phyloP scores from a whole-genome alignment of 1,140 invertebrate genomes.

The Drosophila gunungcola region DNA sequence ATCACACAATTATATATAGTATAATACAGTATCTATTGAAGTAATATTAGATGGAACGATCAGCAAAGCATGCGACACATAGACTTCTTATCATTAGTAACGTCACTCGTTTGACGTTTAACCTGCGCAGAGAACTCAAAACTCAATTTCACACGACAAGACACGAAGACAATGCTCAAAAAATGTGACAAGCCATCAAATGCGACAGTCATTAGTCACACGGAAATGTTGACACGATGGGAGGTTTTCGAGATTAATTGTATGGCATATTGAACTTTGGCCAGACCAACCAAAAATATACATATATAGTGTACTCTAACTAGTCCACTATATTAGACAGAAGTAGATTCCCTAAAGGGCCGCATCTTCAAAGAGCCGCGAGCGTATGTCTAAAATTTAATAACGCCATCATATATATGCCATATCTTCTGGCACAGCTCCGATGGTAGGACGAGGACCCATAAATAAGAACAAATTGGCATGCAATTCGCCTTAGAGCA shows the following conservation, averaged over 20 bases:
- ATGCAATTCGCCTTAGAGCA: slow-evolving; percentile 69
- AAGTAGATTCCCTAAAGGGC: slow-evolving; percentile 6
- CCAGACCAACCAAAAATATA: slow-evolving; percentile 1
- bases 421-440: slow-evolving; percentile 2
- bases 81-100: slow-evolving; percentile 68
- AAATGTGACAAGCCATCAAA: slow-evolving; percentile 63
- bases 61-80: slow-evolving; percentile 40
- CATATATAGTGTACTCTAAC: background rate
- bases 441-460: slow-evolving; percentile 13
- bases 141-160: slow-evolving; percentile 59
- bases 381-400: slow-evolving; percentile 57
- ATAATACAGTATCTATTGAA: background rate
- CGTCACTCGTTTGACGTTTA: slow-evolving; percentile 53
- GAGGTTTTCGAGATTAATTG: slow-evolving; percentile 57
- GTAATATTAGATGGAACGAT: slow-evolving; percentile 10
- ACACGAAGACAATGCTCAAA: slow-evolving; percentile 14
- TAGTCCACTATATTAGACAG: background rate
- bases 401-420: slow-evolving; percentile 52
- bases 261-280: slow-evolving; percentile 62
- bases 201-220: slow-evolving; percentile 70
- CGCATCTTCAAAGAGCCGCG: slow-evolving; percentile 29
- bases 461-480: slow-evolving; percentile 79
- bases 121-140: slow-evolving; percentile 6
- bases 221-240: slow-evolving; percentile 43
- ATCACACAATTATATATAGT: background rate